Conservation (phyloP, 2,797 vertebrate species). For the Emys orbicularis region DNA sequence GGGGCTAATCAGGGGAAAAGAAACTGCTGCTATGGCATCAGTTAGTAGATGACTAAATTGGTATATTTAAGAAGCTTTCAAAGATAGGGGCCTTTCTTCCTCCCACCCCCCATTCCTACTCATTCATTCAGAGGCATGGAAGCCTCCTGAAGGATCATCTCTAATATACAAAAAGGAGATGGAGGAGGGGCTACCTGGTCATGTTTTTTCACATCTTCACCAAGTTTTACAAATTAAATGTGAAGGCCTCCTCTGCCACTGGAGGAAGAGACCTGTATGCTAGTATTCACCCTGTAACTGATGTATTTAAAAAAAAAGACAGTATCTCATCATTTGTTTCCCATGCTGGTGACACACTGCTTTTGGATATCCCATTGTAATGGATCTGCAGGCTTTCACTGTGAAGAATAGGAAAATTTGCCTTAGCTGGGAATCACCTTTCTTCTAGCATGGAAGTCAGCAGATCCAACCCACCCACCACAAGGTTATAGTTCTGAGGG, state of each 20-base stretch:
- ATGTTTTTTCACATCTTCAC: neutral
- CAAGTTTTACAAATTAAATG: neutral
- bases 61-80: neutral
- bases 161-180: neutral
- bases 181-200: neutral
- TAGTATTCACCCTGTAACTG: neutral
- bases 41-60: neutral
- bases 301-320: neutral
- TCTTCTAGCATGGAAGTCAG: neutral
- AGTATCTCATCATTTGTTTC: neutral
- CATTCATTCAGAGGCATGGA: neutral
- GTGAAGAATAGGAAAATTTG: neutral
- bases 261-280: neutral
- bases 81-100: neutral
- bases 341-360: neutral
- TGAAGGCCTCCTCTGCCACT: neutral
- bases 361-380: neutral
- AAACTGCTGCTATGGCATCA: neutral
- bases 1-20: neutral
- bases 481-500: neutral
- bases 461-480: neutral
- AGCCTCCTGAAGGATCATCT: neutral
- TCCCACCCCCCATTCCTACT: neutral
- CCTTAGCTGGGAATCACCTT: neutral
- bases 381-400: neutral